phyloP scores from a whole-genome alignment of 2,113 vertebrate species.

The Spheniscus mendiculus region DNA sequence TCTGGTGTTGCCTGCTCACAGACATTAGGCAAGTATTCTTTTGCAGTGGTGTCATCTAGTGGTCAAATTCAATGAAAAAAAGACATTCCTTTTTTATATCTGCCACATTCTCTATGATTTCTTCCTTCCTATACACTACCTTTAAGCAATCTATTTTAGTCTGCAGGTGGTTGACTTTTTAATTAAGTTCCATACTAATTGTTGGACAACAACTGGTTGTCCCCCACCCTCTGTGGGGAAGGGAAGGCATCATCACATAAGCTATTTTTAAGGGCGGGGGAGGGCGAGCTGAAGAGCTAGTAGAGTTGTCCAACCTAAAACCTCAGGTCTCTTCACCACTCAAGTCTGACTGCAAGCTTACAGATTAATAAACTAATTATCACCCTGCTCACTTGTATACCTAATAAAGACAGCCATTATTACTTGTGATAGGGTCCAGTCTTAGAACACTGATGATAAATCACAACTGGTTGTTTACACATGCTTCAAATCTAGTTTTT shows the following conservation, averaged over 20 bases:
- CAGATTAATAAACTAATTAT: not conserved
- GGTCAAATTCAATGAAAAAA: not conserved
- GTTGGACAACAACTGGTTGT: not conserved
- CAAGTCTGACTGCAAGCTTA: not conserved
- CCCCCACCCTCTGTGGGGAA: not conserved
- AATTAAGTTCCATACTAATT: not conserved
- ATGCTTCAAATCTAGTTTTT: not conserved
- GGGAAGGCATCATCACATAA: not conserved
- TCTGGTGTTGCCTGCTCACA: not conserved
- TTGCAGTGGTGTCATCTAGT: constrained; percentile 57
- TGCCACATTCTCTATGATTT: not conserved
- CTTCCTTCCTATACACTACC: not conserved
- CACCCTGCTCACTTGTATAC: not conserved
- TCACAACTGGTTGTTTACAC: not conserved
- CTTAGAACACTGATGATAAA: not conserved
- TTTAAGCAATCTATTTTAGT: not conserved
- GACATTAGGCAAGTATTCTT: not conserved
- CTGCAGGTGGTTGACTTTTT: not conserved
- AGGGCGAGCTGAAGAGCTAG: not conserved
- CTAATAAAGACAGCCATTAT: not conserved
- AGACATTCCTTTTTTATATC: not conserved
- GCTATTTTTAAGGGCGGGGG: not conserved
- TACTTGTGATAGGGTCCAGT: not conserved
- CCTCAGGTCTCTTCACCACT: not conserved
- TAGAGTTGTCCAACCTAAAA: not conserved